Conservation (phyloP, 2,113 vertebrate genomes). For the Anguilla rostrata region DNA sequence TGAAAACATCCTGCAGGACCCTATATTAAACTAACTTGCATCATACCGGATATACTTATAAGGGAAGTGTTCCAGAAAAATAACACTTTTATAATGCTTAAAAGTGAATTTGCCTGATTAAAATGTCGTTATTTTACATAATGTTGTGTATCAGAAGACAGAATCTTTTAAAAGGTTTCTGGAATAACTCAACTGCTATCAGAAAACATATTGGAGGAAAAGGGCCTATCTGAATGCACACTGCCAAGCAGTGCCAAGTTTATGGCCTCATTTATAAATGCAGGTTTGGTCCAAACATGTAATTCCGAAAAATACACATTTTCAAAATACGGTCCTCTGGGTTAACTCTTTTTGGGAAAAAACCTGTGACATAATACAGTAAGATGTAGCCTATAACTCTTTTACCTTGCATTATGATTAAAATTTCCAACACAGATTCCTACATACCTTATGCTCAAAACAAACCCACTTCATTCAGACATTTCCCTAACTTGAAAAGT, state of each 20-base stretch:
- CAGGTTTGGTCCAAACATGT: no score
- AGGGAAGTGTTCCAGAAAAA: neutral
- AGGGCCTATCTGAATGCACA: neutral
- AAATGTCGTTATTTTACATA: neutral
- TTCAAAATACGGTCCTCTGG: no score
- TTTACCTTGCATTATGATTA: no score
- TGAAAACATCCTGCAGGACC: neutral
- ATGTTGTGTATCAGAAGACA: neutral
- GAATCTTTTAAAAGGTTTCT: neutral
- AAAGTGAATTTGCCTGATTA: neutral
- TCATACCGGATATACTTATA: neutral
- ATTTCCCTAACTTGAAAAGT: neutral
- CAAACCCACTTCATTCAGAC: neutral
- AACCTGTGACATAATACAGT: no score
- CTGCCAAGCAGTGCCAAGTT: neutral
- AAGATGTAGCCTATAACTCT: no score
- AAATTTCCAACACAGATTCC: neutral
- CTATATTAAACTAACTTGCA: neutral
- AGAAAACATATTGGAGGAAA: neutral
- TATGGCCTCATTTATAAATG: neutral
- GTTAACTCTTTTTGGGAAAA: no score
- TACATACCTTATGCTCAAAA: neutral
- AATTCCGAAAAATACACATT: no score
- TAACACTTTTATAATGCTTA: neutral
- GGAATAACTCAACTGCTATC: neutral